Conservation (phyloP, 2,888 invertebrate genomes). For the Crepidodera aurea region DNA sequence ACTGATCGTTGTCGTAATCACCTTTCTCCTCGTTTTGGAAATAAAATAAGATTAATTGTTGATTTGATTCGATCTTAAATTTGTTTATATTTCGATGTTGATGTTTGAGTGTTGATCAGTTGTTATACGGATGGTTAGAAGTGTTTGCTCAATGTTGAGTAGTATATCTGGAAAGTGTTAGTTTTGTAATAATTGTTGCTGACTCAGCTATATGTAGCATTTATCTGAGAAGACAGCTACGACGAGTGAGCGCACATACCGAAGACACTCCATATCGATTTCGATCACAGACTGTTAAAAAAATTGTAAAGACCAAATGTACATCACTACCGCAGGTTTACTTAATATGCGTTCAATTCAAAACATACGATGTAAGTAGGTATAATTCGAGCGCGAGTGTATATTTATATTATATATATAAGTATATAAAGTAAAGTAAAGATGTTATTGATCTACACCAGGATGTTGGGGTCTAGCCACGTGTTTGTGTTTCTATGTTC, state of each 20-base stretch:
- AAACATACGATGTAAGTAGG: conserved; percentile 58
- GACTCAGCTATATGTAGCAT: conserved; percentile 38
- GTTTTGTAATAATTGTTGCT: conserved; percentile 48
- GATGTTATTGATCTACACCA: conserved; percentile 58
- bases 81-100: conserved; percentile 45
- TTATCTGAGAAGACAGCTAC: conserved; percentile 21
- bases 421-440: conserved; percentile 29
- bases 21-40: conserved; percentile 41
- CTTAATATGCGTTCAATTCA: conserved; percentile 55
- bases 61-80: conserved; percentile 39
- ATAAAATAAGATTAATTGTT: conserved; percentile 37
- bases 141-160: conserved; percentile 46
- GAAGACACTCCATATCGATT: conserved; percentile 25
- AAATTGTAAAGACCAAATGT: conserved; percentile 33
- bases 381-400: conserved; percentile 51
- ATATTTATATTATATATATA: conserved; percentile 34
- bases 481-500: conserved; percentile 58
- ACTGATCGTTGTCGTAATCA: conserved; percentile 55
- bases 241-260: conserved; percentile 19
- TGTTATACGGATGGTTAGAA: conserved; percentile 41
- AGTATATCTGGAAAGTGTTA: conserved; percentile 44
- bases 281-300: conserved; percentile 22
- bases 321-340: conserved; percentile 39
- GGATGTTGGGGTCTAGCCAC: conserved; percentile 57
- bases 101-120: conserved; percentile 46